Percentiles rank a stretch among this genome's conserved stretches.
Conservation (phyloP, 2,113 vertebrate species). For the Poicephalus gulielmi region DNA sequence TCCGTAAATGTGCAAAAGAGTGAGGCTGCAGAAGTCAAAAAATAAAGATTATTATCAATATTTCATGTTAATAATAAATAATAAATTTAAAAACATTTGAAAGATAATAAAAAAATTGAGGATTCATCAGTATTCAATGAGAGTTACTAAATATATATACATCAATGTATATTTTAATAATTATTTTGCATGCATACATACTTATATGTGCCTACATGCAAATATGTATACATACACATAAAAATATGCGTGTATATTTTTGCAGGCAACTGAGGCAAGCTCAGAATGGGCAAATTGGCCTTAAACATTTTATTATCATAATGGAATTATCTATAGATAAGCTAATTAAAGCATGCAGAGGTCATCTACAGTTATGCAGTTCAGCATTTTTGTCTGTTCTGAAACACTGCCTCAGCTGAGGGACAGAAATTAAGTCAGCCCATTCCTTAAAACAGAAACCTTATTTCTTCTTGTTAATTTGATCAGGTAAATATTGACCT, state of each 20-base stretch:
- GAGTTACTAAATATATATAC: background rate
- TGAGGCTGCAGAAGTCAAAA: background rate
- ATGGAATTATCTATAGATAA: background rate
- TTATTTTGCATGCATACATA: background rate
- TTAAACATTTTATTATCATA: background rate
- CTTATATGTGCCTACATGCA: background rate
- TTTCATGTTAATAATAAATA: background rate
- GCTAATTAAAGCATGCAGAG: background rate
- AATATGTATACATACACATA: background rate
- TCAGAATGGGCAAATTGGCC: background rate
- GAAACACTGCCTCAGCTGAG: background rate
- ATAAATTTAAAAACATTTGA: background rate
- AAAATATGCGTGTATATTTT: background rate
- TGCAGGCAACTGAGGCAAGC: background rate
- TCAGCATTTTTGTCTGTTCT: background rate
- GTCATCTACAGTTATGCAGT: background rate
- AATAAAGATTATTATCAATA: background rate
- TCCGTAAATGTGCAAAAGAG: background rate
- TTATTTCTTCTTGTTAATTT: background rate
- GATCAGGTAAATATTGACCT: background rate
- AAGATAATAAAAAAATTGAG: background rate
- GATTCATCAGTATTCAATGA: background rate
- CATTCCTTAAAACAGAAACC: background rate
- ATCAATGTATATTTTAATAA: background rate
- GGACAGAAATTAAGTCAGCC: background rate